Evolutionary conservation across 2,888 invertebrate genomes (phyloP).

Genomic region (Lochmaea capreae): DNA sequence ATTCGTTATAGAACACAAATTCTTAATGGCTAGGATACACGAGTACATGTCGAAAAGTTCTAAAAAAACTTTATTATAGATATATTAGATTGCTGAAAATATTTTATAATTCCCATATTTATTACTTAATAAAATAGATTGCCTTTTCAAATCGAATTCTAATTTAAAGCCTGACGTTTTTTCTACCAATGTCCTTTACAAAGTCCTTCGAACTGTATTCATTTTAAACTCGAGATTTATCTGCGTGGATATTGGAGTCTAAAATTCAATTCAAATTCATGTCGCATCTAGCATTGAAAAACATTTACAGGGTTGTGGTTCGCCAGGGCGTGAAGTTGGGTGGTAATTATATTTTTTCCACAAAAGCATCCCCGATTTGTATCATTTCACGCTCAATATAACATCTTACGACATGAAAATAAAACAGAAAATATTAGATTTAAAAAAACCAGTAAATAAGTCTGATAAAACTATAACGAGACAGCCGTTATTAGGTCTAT

Average conservation of each 20-base stretch:
- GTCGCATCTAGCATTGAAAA: conserved; percentile 2
- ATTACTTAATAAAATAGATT: not conserved
- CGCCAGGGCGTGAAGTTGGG: not conserved
- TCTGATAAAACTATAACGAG: too few relatives aligned
- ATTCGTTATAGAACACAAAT: not conserved
- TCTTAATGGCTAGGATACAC: too few relatives aligned
- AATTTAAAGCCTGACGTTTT: not conserved
- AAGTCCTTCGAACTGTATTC: not conserved
- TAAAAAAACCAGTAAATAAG: too few relatives aligned
- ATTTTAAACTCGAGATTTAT: not conserved
- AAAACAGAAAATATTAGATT: not conserved
- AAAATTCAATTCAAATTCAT: not conserved
- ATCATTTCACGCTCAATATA: not conserved
- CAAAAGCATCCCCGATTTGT: not conserved
- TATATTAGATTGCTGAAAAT: not conserved
- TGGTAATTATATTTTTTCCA: not conserved
- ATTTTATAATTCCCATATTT: not conserved
- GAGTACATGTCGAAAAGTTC: too few relatives aligned
- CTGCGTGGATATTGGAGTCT: not conserved
- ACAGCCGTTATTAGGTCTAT: too few relatives aligned
- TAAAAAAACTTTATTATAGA: too few relatives aligned
- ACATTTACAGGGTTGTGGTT: not conserved
- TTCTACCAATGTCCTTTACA: not conserved
- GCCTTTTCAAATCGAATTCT: not conserved
- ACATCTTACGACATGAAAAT: not conserved